Percentiles rank a stretch among this genome's conserved stretches.
These are phyloP conservation scores for Mus spicilegus DNA, from an alignment of 2,113 vertebrate species.

Conservation along the genomic window DNA sequence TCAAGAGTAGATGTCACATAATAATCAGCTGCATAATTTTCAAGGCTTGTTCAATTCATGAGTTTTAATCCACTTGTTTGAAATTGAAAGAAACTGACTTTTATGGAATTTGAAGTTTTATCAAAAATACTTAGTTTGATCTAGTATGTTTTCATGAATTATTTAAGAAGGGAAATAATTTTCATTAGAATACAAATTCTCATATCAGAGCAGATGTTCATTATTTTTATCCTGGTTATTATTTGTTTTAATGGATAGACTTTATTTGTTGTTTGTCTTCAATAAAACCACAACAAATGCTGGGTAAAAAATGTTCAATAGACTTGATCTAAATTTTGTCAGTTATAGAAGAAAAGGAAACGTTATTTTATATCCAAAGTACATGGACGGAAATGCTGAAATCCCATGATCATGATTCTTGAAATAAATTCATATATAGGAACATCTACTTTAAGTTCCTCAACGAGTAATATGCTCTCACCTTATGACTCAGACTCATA, in stretches of 20 bases:
- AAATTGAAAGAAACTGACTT: slow-evolving; percentile 15
- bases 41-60: not conserved
- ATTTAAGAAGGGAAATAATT: slow-evolving; percentile 65
- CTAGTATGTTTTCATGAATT: slow-evolving; percentile 46
- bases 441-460: not conserved
- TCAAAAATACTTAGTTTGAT: slow-evolving; percentile 30
- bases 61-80: not conserved
- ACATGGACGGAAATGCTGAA: not conserved
- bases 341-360: not conserved
- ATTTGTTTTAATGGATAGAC: slow-evolving; percentile 47
- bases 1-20: not conserved
- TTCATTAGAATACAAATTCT: slow-evolving; percentile 46
- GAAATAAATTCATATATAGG: not conserved
- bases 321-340: slow-evolving; percentile 8
- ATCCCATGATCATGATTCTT: not conserved
- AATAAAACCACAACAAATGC: slow-evolving; percentile 49
- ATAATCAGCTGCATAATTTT: not conserved
- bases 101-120: slow-evolving; percentile 48
- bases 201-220: slow-evolving; percentile 55
- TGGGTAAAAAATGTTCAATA: not conserved
- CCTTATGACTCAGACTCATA: not conserved
- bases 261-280: slow-evolving; percentile 54
- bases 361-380: slow-evolving; percentile 4
- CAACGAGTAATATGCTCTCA: not conserved
- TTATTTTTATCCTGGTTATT: slow-evolving; percentile 46